Conservation (phyloP, 2,888 invertebrate genomes). For the Stomorhina lunata region DNA sequence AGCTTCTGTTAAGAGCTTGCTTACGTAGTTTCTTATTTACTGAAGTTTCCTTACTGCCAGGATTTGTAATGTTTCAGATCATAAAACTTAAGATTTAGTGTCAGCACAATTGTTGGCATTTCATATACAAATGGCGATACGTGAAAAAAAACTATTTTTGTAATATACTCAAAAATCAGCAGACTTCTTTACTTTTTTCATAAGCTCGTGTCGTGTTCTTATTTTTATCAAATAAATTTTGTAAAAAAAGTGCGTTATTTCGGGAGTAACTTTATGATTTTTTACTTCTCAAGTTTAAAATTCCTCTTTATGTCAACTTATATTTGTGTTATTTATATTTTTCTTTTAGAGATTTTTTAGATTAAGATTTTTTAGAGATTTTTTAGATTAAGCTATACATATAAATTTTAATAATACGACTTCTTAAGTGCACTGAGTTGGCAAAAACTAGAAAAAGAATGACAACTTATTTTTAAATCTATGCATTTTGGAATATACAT, state of each 20-base stretch:
- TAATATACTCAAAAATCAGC: too few species aligned
- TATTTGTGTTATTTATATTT: neutral
- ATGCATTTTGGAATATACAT: too few species aligned
- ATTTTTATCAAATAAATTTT: constrained; percentile 27
- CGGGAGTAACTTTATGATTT: constrained; percentile 33
- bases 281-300: constrained; percentile 4
- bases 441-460: neutral
- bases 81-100: constrained; percentile 65
- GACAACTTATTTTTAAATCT: neutral
- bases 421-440: neutral
- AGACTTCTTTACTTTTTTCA: too few species aligned
- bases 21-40: constrained; percentile 40
- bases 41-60: constrained; percentile 13
- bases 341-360: neutral
- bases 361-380: neutral
- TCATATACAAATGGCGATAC: constrained; percentile 31
- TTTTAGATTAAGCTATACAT: neutral
- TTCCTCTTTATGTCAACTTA: neutral
- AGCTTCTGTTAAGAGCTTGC: constrained; percentile 36
- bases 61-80: constrained; percentile 65
- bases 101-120: constrained; percentile 62
- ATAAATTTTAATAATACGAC: neutral
- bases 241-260: constrained; percentile 24
- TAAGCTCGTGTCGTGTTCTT: neutral
- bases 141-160: neutral